A percentile compares a stretch with the other conserved stretches of the same genome.
phyloP scores from a whole-genome alignment of 2,797 vertebrate genomes.

The Cynopterus sphinx region DNA sequence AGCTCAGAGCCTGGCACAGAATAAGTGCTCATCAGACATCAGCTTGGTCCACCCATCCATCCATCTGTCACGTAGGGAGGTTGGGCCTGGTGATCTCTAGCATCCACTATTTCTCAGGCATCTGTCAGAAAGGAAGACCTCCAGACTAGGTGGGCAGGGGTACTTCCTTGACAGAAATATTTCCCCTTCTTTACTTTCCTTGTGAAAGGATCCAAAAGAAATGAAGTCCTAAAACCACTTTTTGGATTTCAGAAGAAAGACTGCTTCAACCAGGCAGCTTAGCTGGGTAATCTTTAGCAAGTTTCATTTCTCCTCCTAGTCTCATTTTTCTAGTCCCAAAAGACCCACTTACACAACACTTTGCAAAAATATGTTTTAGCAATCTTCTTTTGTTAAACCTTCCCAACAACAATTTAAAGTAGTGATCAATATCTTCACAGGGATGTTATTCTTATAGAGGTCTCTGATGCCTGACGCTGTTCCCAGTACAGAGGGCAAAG shows the following conservation, averaged over 20 bases:
- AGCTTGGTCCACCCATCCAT: neutral
- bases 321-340: neutral
- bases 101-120: neutral
- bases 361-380: neutral
- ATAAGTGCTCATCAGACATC: rapidly evolving
- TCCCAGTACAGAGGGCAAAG: neutral
- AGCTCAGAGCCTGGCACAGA: neutral
- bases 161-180: neutral
- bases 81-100: neutral
- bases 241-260: neutral
- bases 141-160: neutral
- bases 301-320: neutral
- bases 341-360: neutral
- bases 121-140: neutral
- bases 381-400: neutral
- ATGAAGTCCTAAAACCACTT: neutral
- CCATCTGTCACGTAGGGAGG: neutral
- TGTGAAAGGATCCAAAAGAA: neutral
- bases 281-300: neutral
- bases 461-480: neutral
- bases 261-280: neutral
- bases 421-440: neutral
- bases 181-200: neutral
- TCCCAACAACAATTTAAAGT: neutral
- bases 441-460: neutral